Evolutionary conservation across 2,113 vertebrate species (phyloP), one percentile per base, ranked within the genome.

Genomic region (Laterallus jamaicensis): DNA sequence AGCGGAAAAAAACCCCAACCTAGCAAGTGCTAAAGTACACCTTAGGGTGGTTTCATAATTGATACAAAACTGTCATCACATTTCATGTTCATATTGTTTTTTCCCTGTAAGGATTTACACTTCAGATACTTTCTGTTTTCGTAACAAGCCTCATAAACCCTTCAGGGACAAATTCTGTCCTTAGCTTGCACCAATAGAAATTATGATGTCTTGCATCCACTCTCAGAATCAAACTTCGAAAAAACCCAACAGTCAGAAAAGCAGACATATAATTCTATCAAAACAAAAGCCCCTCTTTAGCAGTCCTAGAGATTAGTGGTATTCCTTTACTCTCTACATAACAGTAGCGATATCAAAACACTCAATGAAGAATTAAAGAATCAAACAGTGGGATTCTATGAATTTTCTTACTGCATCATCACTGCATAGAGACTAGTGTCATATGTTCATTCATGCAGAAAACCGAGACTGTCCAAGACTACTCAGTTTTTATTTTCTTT

Each of bases 71-170:
- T 79, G 77, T 89, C 69, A 35, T 67, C 64, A 78, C 56, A 82
- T 35, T 78, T 91, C 83, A 89, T 54, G 32, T 8, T 78, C 47
- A 60, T 88, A 83, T 70, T 88, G 69, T 95, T 93, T 89, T 89
- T 39, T 76, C 73, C 83, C 69, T 84, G 49, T 64, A 92, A 88
- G 56, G 50, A 76, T 92, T 95, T 93, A 79, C 81, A 86, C 88
- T 92, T 89, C 83, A 92, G 83, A 60, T 92, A 83, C 12, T 86
- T 95, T 86, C 40, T 58, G 49, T 69, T 92, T 83, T 75, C 49
- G 79, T 84, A 95, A 74, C 42, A 88, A 95, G 77, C 39, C 21
- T 94, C 89, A 86, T 86, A 95, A 95, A 91, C 60, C 64, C 68
- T 91, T 89, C 8, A 11, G 83, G 77, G 80, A 68, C 58, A 89